Conservation (phyloP, 1,140 invertebrate species). For the Caerostris extrusa region DNA sequence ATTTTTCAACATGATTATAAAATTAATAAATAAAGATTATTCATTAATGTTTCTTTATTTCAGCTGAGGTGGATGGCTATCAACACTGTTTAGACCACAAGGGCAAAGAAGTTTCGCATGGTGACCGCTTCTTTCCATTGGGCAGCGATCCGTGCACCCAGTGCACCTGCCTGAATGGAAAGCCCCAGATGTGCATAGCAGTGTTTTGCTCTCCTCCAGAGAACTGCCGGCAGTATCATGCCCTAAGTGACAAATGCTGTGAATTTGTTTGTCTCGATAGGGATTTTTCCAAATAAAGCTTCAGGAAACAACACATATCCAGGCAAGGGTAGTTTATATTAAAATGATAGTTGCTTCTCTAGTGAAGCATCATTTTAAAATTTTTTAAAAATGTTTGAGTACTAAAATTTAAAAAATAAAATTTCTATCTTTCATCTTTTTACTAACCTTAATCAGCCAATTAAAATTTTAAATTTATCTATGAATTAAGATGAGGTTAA, state of each 20-base stretch:
- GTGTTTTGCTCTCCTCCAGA: slow-evolving; percentile 81
- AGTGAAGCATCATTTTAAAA: too few species aligned
- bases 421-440: too few species aligned
- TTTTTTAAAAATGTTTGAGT: too few species aligned
- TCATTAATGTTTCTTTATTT: neutral
- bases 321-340: slow-evolving; percentile 53
- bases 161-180: slow-evolving; percentile 81
- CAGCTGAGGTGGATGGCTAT: slow-evolving; percentile 65
- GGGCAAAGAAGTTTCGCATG: slow-evolving; percentile 79
- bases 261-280: slow-evolving; percentile 81
- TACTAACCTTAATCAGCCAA: too few species aligned
- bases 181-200: slow-evolving; percentile 81
- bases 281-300: slow-evolving; percentile 73
- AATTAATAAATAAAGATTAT: too few species aligned
- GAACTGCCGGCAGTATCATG: slow-evolving; percentile 79
- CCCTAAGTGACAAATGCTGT: slow-evolving; percentile 80
- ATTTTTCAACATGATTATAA: too few species aligned
- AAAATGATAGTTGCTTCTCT: neutral
- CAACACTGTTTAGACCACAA: slow-evolving; percentile 76
- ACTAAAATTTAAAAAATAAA: too few species aligned
- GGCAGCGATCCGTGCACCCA: slow-evolving; percentile 80
- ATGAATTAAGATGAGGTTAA: too few species aligned
- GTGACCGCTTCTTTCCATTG: slow-evolving; percentile 80
- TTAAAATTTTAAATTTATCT: too few species aligned
- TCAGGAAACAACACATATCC: slow-evolving; percentile 72